Conservation (phyloP, 2,888 invertebrate genomes). For the Ametastegia equiseti region DNA sequence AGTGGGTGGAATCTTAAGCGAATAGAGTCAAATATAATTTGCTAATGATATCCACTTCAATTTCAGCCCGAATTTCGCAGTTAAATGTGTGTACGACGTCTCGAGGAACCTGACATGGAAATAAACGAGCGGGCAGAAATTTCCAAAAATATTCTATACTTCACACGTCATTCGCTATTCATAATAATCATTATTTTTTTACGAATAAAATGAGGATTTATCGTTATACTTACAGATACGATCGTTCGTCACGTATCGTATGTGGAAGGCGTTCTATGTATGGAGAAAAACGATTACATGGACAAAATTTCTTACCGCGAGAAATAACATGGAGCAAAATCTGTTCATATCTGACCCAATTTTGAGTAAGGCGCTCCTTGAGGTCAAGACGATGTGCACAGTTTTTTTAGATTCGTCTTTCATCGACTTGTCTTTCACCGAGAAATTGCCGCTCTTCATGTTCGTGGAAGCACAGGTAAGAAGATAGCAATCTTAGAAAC, state of each 20-base stretch:
- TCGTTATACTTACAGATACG: constrained; percentile 78
- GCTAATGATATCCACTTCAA: too few relatives aligned
- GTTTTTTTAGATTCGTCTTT: constrained; percentile 82
- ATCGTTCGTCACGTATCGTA: constrained; percentile 83
- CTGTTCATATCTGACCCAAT: constrained; percentile 86
- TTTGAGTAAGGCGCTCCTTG: constrained; percentile 84
- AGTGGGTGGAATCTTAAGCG: too few relatives aligned
- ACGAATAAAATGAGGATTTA: background rate
- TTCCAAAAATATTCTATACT: background rate
- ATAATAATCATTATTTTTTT: background rate
- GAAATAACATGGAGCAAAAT: constrained; percentile 81
- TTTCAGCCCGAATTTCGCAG: too few relatives aligned
- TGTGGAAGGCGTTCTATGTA: constrained; percentile 89
- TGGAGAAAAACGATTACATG: constrained; percentile 87
- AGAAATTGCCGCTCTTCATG: constrained; percentile 81
- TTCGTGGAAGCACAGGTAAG: constrained; percentile 84
- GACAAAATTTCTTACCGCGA: constrained; percentile 82
- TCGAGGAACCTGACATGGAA: background rate
- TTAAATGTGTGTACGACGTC: background rate
- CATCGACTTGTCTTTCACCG: constrained; percentile 77
- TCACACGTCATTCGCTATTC: background rate
- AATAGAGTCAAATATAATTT: too few relatives aligned
- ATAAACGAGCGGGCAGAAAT: background rate
- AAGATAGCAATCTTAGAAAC: background rate
- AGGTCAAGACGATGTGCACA: constrained; percentile 83